Base-by-base conservation (phyloP, 2,113 vertebrate species). In the Gnathonemus echidnorhynchus region DNA sequence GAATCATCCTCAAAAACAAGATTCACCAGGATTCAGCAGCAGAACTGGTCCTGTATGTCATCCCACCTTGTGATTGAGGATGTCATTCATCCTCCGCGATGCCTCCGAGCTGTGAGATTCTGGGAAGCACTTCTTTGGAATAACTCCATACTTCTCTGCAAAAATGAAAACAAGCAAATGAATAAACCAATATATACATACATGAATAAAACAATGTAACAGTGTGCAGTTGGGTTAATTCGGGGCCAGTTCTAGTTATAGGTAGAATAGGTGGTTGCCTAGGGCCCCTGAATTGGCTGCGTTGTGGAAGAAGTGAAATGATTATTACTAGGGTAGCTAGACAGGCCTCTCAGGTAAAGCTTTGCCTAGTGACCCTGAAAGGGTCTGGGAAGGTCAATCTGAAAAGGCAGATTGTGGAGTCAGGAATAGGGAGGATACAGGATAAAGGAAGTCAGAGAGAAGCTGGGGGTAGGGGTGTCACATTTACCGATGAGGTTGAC, bases 121-220 rank as follows among this genome's bases (percentile, higher is more conserved):
- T 0, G 98, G 98, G 91, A 98, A 99, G 92, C 97, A 97, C 92
- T 98, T 99, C 96, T 99, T 99, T 94, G 98, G 98, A 48, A 99
- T 93, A 89, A 99, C 96, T 85, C 98, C 98, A 0, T 99, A 98
- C 93, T 99, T 99, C 93, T 99, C 98, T 99, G 92, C 56, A 94
- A 91, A 45, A 89, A 2, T 39, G 3, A 56, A 90, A 13, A 90
- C 62, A 70, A 27, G 11, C 27, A 70, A 66, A 31, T 27, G 10
- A 70, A 31, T 27, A 66, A 66, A 56, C 52, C 10, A 56, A 66
- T 27, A 66, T 27, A 31, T 66, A 66, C 8, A 27, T 31, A 70
- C 10, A 13, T 13, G 11, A 70, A 70, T 70, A 11, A 70, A 27
- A 27, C 3, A 31, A 31, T 31, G 62, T 70, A 70, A 8, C 6